Evolutionary conservation across 2,797 vertebrate genomes (phyloP), one percentile per base, ranked within the genome.

Genomic region (Ctenopoma kingsleyae): DNA sequence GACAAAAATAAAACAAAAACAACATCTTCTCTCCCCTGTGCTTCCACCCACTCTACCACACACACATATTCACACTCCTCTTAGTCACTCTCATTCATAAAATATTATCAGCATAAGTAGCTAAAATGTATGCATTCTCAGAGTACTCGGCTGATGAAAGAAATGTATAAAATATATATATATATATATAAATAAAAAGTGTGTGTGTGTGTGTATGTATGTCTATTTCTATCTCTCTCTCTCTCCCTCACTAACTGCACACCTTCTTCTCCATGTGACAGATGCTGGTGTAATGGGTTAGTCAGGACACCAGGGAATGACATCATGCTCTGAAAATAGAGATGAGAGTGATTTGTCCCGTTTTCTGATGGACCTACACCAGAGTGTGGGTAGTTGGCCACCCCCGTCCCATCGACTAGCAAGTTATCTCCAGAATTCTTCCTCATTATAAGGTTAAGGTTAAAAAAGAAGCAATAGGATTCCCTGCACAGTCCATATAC

Each of bases 281-380:
- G 82, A 90, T 87, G 82, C 81, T 80, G 55, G 81, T 85, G 86
- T 86, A 87, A 87, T 84, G 84, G 80, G 83, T 81, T 82, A 85
- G 83, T 84, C 66, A 81, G 86, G 80, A 87, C 85, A 83, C 87
- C 9, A 71, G 79, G 80, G 83, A 85, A 82, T 91, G 87, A 91
- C 86, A 90, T 92, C 89, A 90, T 65, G 25, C 63, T 76, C 89
- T 87, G 73, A 77, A 92, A 91, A 91, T 87, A 93, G 89, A 88
- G 59, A 84, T 69, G 75, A 80, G 64, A 76, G 67, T 66, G 71
- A 84, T 84, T 87, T 85, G 87, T 87, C 85, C 84, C 57, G 70
- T 84, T 89, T 92, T 85, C 76, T 82, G 76, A 88, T 8, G 55
- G 85, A 78, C 66, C 58, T 49, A 67, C 60, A 73, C 71, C 59